Evolutionary conservation across 2,888 invertebrate species (phyloP).

Genomic region (Drosophila sordidula): DNA sequence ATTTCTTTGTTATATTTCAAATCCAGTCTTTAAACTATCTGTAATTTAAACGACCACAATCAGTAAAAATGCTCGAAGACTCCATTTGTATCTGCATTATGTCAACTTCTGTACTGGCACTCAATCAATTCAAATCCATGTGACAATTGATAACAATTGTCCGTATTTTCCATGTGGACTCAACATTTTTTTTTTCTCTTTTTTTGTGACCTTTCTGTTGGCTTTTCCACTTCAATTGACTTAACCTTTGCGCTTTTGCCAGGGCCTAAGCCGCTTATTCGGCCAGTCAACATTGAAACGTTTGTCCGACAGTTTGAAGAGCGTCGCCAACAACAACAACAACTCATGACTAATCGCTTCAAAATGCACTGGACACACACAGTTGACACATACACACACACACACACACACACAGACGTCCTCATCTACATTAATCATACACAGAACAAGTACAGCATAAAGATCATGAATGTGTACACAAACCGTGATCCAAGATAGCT

Average conservation of each 20-base stretch:
- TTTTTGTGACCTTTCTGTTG: slow-evolving; percentile 31
- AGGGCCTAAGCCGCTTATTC: slow-evolving; percentile 54
- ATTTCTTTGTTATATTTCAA: too few species aligned
- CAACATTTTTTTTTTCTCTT: neutral
- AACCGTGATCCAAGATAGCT: slow-evolving; percentile 45
- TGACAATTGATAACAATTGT: slow-evolving; percentile 48
- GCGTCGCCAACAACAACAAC: slow-evolving; percentile 21
- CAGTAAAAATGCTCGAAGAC: neutral
- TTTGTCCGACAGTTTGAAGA: slow-evolving; percentile 45
- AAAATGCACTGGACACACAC: slow-evolving; percentile 51
- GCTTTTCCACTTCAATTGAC: slow-evolving; percentile 37
- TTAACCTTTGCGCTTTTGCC: slow-evolving; percentile 56
- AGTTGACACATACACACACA: slow-evolving; percentile 13
- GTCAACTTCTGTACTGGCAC: slow-evolving; percentile 17
- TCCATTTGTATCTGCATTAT: slow-evolving; percentile 18
- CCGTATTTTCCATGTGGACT: slow-evolving; percentile 11
- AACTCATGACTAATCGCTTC: slow-evolving; percentile 61
- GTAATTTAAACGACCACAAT: neutral
- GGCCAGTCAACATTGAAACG: slow-evolving; percentile 39
- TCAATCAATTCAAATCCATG: slow-evolving; percentile 37
- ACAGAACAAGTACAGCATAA: slow-evolving; percentile 37
- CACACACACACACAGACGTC: neutral
- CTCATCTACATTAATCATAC: slow-evolving; percentile 50
- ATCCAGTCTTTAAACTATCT: too few species aligned
- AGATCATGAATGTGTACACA: slow-evolving; percentile 38